A percentile compares a stretch with the other conserved stretches of the same genome.
These are phyloP conservation scores for Takifugu rubripes DNA, from an alignment of 2,797 vertebrate genomes.

Conservation along the genomic window DNA sequence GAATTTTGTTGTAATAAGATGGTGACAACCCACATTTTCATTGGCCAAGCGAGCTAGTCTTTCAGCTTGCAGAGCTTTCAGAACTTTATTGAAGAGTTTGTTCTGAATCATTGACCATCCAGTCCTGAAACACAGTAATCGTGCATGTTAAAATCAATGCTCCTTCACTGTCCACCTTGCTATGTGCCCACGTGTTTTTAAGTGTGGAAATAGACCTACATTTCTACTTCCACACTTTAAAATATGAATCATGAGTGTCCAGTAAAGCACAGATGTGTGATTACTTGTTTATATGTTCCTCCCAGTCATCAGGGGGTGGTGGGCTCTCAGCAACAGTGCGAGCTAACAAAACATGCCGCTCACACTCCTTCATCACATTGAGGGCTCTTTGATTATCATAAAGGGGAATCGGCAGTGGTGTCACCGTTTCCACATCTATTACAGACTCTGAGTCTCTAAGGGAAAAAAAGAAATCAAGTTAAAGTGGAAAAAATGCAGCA, in stretches of 20 bases:
- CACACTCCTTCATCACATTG: slow-evolving; percentile 97
- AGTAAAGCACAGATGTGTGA: neutral
- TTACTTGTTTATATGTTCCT: slow-evolving; percentile 96
- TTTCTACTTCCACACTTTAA: neutral
- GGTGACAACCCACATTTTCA: slow-evolving; percentile 83
- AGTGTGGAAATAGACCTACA: too few relatives aligned
- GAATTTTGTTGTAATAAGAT: neutral
- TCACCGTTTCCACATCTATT: slow-evolving; percentile 89
- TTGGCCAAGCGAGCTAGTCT: slow-evolving; percentile 91
- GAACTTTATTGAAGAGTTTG: slow-evolving; percentile 97
- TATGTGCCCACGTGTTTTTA: too few relatives aligned
- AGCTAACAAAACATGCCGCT: slow-evolving; percentile 93
- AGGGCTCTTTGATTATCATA: slow-evolving; percentile 97
- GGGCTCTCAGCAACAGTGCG: slow-evolving; percentile 92
- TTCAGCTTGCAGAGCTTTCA: slow-evolving; percentile 93
- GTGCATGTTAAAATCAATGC: neutral
- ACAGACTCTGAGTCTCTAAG: slow-evolving; percentile 85
- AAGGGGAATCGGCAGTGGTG: slow-evolving; percentile 81
- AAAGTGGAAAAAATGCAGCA: neutral
- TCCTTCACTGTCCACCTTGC: neutral
- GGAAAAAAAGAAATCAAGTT: neutral
- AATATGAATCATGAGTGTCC: neutral
- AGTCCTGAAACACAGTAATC: slow-evolving; percentile 70
- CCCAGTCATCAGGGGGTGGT: slow-evolving; percentile 94
- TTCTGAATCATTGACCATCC: slow-evolving; percentile 94